A percentile compares a stretch with the other conserved stretches of the same genome.
Evolutionary conservation across 2,797 vertebrate species (phyloP).

Genomic region (Florisuga fusca): DNA sequence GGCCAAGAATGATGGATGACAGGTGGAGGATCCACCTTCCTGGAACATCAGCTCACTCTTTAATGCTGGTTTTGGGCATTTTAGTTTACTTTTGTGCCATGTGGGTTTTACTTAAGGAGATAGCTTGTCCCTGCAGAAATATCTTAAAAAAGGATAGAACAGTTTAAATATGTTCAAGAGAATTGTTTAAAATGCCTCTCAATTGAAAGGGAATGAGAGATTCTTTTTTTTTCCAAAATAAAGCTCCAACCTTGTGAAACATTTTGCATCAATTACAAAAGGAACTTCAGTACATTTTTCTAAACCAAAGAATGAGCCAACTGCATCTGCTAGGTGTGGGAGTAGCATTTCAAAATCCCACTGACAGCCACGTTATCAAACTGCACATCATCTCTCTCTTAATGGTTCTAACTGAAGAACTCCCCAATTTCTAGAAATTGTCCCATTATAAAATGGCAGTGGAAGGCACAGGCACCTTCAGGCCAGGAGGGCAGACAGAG

Average conservation of each 20-base stretch:
- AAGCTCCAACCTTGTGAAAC: conserved; percentile 14
- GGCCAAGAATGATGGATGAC: not conserved
- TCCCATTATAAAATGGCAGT: not conserved
- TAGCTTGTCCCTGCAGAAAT: not conserved
- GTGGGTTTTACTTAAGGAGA: not conserved
- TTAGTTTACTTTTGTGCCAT: not conserved
- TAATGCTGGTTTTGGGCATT: not conserved
- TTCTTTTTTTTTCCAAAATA: not conserved
- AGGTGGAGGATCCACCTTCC: not conserved
- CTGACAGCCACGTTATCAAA: conserved; percentile 47
- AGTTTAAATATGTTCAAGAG: conserved; percentile 18
- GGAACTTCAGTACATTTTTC: conserved; percentile 31
- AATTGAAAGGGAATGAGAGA: not conserved
- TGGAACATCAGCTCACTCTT: not conserved
- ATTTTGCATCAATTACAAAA: conserved; percentile 54
- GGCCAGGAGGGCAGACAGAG: not conserved
- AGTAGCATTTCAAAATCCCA: conserved; percentile 64
- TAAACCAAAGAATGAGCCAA: conserved; percentile 46
- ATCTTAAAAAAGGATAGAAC: not conserved
- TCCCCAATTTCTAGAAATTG: not conserved
- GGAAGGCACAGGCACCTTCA: not conserved
- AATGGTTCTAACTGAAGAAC: not conserved
- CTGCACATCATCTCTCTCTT: conserved; percentile 9
- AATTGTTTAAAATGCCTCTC: conserved; percentile 23
- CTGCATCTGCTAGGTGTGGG: conserved; percentile 69